Evolutionary conservation across 2,113 vertebrate species (phyloP), one percentile per base, ranked within the genome.

Genomic region (Barnardius zonarius): DNA sequence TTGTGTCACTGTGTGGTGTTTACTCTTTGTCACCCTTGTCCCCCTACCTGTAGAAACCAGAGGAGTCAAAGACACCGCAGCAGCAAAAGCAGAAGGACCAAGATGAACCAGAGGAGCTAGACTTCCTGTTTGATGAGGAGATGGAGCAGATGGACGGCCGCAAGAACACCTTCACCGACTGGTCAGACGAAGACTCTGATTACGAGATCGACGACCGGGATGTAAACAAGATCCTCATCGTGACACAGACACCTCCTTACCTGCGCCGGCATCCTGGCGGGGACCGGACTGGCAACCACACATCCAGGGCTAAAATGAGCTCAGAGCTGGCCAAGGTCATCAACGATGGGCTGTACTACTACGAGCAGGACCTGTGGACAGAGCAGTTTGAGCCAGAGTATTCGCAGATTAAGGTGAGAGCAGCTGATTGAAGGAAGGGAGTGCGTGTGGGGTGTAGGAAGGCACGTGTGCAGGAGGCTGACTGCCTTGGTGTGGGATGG

Each of bases 81-180:
- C 91, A 93, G 86, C 97, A 96, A 80, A 92, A 96, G 70, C 97
- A 98, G 9, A 98, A 98, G 66, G 99, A 99, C 85, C 98, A 98
- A 92, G 99, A 99, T 7, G 99, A 99, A 35, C 99, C 99, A 0
- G 99, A 99, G 96, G 99, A 99, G 91, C 97, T 99, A 20, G 99
- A 99, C 98, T 99, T 99, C 97, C 98, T 99, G 87, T 99, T 99
- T 1, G 99, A 99, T 1, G 99, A 99, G 96, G 99, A 99, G 97
- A 99, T 99, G 99, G 99, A 99, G 92, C 99, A 99, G 97, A 99
- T 99, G 93, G 99, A 99, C 3, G 99, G 99, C 6, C 98, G 99
- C 17, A 98, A 99, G 96, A 99, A 99, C 97, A 99, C 99, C 54
- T 99, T 99, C 96, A 99, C 99, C 0, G 99, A 99, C 97, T 99